A percentile compares a stretch with the other conserved stretches of the same genome.
Conservation (phyloP, 1,140 invertebrate species). For the Melanaphis sacchari region DNA sequence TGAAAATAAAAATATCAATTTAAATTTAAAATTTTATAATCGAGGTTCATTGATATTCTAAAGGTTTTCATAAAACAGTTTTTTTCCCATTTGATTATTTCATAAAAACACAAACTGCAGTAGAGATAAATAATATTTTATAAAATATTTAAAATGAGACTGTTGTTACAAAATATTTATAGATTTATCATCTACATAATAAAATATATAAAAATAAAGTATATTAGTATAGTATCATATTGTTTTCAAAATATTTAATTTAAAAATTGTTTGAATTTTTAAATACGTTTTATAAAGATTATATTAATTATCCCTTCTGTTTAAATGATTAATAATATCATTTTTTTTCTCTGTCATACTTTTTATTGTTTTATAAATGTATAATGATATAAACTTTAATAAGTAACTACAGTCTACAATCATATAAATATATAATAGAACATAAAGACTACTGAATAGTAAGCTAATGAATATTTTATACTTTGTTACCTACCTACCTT, state of each 20-base stretch:
- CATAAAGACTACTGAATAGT: neutral
- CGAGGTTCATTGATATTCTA: neutral
- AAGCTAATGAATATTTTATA: neutral
- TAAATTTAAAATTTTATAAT: neutral
- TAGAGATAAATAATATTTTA: neutral
- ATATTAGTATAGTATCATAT: neutral
- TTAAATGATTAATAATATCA: neutral
- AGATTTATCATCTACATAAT: neutral
- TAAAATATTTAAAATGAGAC: neutral
- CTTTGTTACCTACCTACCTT: neutral
- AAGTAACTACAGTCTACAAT: neutral
- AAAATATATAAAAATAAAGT: neutral
- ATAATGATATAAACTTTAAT: neutral
- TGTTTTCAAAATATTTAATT: neutral
- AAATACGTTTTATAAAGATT: neutral
- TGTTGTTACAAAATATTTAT: neutral
- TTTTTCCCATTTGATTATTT: neutral
- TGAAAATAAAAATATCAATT: neutral
- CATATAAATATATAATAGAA: neutral
- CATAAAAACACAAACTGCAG: neutral
- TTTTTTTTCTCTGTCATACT: neutral
- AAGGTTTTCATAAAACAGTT: neutral
- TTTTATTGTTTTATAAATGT: slow-evolving; percentile 7
- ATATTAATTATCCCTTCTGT: neutral
- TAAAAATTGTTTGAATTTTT: neutral